Percentiles rank a stretch among this genome's conserved stretches.
phyloP scores from a whole-genome alignment of 2,113 vertebrate genomes.

The Chroicocephalus ridibundus region DNA sequence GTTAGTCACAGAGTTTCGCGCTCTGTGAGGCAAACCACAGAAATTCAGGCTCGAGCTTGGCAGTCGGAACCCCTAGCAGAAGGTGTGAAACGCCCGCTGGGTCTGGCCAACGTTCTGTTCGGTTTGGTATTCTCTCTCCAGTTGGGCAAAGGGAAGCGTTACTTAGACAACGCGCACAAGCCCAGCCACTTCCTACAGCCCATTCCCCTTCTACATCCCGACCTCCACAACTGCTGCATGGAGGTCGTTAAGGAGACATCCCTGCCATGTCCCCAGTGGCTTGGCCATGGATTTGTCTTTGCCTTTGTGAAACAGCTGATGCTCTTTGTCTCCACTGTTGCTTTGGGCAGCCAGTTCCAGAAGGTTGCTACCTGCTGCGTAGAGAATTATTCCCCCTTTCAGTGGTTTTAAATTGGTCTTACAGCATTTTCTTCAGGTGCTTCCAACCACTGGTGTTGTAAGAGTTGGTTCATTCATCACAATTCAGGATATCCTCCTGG shows the following conservation, averaged over 20 bases:
- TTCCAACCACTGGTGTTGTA: background rate
- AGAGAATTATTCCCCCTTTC: background rate
- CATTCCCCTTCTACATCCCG: background rate
- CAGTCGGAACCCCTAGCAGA: background rate
- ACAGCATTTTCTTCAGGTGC: background rate
- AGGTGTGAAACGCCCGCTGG: background rate
- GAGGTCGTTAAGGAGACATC: background rate
- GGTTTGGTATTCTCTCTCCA: background rate
- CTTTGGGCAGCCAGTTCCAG: background rate
- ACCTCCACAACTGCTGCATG: fast-evolving
- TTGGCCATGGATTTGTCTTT: background rate
- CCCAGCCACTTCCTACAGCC: background rate
- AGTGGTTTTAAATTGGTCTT: background rate
- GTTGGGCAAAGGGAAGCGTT: background rate
- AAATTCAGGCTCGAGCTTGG: background rate
- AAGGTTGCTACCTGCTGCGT: background rate
- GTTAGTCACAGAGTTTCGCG: background rate
- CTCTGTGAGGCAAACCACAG: background rate
- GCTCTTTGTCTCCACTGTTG: background rate
- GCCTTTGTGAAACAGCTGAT: background rate
- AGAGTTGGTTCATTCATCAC: background rate
- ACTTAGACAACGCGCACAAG: background rate
- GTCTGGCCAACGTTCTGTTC: background rate
- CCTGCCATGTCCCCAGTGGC: background rate
- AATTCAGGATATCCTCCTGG: background rate